Evolutionary conservation across 2,797 vertebrate genomes (phyloP), one percentile per base, ranked within the genome.

Genomic region (Protonibea diacanthus): DNA sequence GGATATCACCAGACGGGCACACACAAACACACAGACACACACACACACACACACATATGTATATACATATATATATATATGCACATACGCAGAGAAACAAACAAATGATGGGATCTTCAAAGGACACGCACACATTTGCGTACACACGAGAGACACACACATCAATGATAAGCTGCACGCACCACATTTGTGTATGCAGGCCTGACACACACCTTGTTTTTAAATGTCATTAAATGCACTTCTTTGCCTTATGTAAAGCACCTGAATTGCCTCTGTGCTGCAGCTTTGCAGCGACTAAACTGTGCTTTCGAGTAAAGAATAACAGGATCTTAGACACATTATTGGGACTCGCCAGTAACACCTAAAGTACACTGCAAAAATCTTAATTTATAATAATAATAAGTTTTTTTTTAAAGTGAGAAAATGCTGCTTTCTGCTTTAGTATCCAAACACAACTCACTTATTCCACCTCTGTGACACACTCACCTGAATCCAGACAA

Each of bases 1-100:
- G 91, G 91, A 93, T 93, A 91, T 91, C 92, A 89, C 86, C 83
- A 86, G 68, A 60, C 60, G 11, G 17, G 21, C 48, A 57, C 74
- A 49, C 76, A 76, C 71, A 72, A 42, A 49, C 63, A 63, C 47
- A 75, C 70, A 78, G 56, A 69, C 55, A 56, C 42, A 76, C 18
- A 63, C 66, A 79, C 51, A 78, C 10, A 38, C n/a, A n/a, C n/a
- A n/a, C n/a, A n/a, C n/a, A n/a, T n/a, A n/a, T n/a, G n/a, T n/a
- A n/a, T n/a, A n/a, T n/a, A n/a, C n/a, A n/a, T n/a, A 44, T 25
- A 65, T 17, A 59, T 27, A 48, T 17, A 21, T 5, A 51, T 52
- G 38, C 18, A n/a, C 42, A 59, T 9, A 51, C 40, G 73, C 27
- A 71, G 51, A 60, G n/a, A 76, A 11, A 88, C 59, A 79, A 61